A percentile compares a stretch with the other conserved stretches of the same genome.
Evolutionary conservation across 1,140 invertebrate genomes (phyloP).

Genomic region (Drosophila setifemur): DNA sequence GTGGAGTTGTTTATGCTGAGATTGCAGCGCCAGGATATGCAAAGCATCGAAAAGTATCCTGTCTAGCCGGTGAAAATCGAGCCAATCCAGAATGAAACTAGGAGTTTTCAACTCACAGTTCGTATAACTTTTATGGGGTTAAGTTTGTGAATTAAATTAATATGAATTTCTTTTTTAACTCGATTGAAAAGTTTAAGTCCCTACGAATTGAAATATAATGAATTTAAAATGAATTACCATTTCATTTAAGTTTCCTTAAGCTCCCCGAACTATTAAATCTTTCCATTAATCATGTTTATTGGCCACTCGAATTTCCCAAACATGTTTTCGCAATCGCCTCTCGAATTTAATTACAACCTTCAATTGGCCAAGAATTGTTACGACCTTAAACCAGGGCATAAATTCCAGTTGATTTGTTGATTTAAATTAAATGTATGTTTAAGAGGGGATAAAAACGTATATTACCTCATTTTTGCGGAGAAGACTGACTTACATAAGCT

Average conservation of each 20-base stretch:
- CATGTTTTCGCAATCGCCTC: background rate
- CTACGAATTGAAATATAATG: no score
- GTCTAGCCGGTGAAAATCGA: constrained; percentile 10
- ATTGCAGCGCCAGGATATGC: constrained; percentile 30
- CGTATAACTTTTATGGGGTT: no score
- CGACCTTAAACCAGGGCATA: constrained; percentile 15
- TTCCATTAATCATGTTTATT: constrained; percentile 2
- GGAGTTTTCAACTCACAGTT: no score
- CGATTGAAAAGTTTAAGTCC: no score
- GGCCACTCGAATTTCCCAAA: background rate
- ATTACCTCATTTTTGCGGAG: constrained; percentile 9
- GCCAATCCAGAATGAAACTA: background rate
- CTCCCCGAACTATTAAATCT: background rate
- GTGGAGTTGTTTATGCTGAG: constrained; percentile 32
- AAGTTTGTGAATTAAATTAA: no score
- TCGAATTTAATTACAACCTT: background rate
- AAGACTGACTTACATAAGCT: constrained; percentile 8
- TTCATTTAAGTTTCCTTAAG: no score
- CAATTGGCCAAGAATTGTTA: constrained; percentile 5
- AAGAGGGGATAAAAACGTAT: background rate
- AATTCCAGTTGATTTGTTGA: constrained; percentile 23
- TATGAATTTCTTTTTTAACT: no score
- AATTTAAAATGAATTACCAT: no score
- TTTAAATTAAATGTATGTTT: constrained; percentile 18
- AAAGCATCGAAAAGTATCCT: constrained; percentile 31